Base-by-base conservation (phyloP, 2,113 vertebrate genomes). In the Callochromis pleurospilus region DNA sequence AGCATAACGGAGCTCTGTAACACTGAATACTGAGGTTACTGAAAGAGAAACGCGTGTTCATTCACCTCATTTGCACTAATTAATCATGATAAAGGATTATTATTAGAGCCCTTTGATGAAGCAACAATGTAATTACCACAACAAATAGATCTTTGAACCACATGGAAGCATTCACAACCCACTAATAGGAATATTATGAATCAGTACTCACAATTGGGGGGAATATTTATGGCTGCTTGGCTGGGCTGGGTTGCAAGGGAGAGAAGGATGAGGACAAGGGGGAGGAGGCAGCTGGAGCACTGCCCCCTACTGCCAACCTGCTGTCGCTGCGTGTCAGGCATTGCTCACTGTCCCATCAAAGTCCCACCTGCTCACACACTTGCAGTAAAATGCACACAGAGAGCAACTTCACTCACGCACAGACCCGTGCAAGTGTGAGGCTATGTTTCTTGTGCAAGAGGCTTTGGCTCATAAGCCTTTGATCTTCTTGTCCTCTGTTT, bases 301-400 rank as follows among this genome's bases (percentile, higher is more conserved):
- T 87, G 95, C 95, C 96, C 95, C 96, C 96, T 95, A 92, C 94
- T 96, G 96, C 91, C 93, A 91, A 89, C 94, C 95, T 95, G 95
- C 94, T 97, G 95, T 96, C 77, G 95, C 94, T 95, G 94, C 56
- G 79, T 94, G 90, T 93, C 92, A 95, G 92, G 89, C 96, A 97
- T 97, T 92, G 95, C 96, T 96, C 96, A 95, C 91, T 95, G 93
- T 96, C 95, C 96, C 95, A 96, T 96, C 91, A 95, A 96, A 94
- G 90, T 90, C 88, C 93, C 95, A 96, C 95, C 96, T 95, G 95
- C 95, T 96, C 87, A 83, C 94, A 89, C 90, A 51, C 89, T 58
- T 68, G 80, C 17, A 85, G 65, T 73, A 73, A 86, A 85, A 90
- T 79, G 51, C 88, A 82, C 88, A 86, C 88, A 77, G 89, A 90